Percentiles rank a stretch among this genome's conserved stretches.
phyloP scores from a whole-genome alignment of 2,113 vertebrate genomes.

The Stegostoma tigrinum region DNA sequence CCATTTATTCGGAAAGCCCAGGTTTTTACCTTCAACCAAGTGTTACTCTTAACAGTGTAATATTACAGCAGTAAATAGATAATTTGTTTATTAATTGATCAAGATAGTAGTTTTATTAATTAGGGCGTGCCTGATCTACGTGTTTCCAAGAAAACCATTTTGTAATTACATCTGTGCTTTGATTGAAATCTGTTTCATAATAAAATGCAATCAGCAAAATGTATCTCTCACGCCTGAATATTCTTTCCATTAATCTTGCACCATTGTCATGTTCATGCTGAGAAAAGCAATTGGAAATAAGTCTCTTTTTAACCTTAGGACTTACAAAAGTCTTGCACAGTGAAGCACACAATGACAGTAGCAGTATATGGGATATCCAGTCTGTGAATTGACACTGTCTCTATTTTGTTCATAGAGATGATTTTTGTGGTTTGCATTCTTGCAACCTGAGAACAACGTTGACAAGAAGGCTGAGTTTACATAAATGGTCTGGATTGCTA shows the following conservation, averaged over 20 bases:
- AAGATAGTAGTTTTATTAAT: not conserved
- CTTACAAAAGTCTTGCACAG: slow-evolving; percentile 46
- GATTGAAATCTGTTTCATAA: not conserved
- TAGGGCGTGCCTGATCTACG: not conserved
- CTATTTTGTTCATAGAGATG: slow-evolving; percentile 66
- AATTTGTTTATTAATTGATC: not conserved
- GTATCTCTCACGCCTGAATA: not conserved
- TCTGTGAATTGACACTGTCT: slow-evolving; percentile 57
- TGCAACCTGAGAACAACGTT: slow-evolving; percentile 62
- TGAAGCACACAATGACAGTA: slow-evolving; percentile 48
- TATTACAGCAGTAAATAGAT: not conserved
- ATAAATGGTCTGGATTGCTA: slow-evolving; percentile 65
- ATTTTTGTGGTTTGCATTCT: slow-evolving; percentile 66
- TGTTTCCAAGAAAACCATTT: not conserved
- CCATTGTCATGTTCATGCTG: not conserved
- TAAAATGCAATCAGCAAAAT: not conserved
- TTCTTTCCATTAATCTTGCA: not conserved
- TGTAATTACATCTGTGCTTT: not conserved
- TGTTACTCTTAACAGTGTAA: not conserved
- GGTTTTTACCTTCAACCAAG: not conserved
- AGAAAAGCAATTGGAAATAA: slow-evolving; percentile 39
- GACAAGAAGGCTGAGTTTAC: slow-evolving; percentile 76
- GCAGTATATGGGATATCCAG: slow-evolving; percentile 50
- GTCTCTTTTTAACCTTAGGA: slow-evolving; percentile 50
- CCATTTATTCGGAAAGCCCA: not conserved